These are phyloP conservation scores for Anastrepha obliqua DNA, from an alignment of 1,140 invertebrate species.

Conservation along the genomic window DNA sequence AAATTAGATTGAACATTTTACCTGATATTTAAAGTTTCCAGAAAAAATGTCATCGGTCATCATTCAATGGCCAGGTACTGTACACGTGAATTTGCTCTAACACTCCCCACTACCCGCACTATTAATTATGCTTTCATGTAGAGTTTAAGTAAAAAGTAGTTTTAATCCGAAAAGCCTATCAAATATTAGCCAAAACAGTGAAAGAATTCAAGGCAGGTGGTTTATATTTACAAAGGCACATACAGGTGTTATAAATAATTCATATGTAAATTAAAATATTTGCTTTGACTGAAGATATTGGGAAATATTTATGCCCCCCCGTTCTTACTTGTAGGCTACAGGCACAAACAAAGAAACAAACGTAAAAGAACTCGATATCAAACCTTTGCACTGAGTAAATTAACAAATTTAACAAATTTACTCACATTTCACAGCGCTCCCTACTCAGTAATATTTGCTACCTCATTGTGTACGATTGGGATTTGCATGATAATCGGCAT, in stretches of 20 bases:
- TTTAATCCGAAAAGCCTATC: too few species aligned
- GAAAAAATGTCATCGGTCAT: too few species aligned
- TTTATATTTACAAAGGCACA: background rate
- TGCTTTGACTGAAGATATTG: background rate
- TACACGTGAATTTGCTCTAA: too few species aligned
- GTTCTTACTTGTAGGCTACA: background rate
- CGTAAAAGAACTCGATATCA: background rate
- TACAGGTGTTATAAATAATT: background rate
- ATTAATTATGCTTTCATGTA: too few species aligned
- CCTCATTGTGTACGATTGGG: background rate
- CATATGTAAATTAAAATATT: background rate
- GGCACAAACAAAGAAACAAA: background rate
- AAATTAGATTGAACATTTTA: too few species aligned
- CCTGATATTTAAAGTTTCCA: too few species aligned
- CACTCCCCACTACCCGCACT: too few species aligned
- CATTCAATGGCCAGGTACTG: too few species aligned
- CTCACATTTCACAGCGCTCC: background rate
- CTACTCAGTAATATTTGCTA: background rate
- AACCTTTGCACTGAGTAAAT: background rate
- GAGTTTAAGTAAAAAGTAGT: too few species aligned
- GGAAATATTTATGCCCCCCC: background rate
- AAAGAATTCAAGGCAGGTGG: too few species aligned
- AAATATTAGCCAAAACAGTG: too few species aligned
- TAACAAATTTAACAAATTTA: conserved; percentile 29
- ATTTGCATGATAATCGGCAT: background rate